phyloP scores from a whole-genome alignment of 64 coral and sea anemone genomes.

The Stylophora pistillata region DNA sequence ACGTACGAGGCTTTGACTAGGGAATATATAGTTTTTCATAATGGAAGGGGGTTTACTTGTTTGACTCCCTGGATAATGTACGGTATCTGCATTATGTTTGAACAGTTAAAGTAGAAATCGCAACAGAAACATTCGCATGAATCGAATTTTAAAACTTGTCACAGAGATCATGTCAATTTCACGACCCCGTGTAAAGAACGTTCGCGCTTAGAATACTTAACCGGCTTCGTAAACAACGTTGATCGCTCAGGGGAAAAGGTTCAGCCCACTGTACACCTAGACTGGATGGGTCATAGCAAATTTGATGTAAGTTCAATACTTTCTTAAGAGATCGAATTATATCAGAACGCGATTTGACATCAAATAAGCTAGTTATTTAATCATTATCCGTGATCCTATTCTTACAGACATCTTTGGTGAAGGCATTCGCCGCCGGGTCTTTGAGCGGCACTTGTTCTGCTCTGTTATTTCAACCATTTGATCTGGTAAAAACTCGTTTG shows the following conservation, averaged over 20 bases:
- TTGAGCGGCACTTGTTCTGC: constrained; percentile 90
- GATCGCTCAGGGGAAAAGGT: neutral
- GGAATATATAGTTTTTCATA: too few species aligned
- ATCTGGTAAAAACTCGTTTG: constrained; percentile 88
- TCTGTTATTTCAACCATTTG: constrained; percentile 85
- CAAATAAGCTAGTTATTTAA: neutral
- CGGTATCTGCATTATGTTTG: neutral
- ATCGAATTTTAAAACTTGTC: neutral
- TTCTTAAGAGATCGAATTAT: neutral
- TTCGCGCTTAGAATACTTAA: neutral
- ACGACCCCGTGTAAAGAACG: neutral
- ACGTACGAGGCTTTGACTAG: too few species aligned
- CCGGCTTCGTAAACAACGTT: neutral
- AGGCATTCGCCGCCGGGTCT: constrained; percentile 77
- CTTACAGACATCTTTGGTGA: constrained; percentile 63
- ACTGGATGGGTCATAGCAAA: constrained; percentile 38
- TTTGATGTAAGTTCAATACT: constrained; percentile 5
- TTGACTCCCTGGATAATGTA: neutral
- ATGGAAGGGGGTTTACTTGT: neutral
- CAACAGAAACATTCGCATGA: neutral
- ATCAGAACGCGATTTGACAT: neutral
- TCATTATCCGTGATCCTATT: neutral
- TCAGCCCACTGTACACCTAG: neutral
- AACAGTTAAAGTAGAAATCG: neutral
- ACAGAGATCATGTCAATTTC: neutral